These are phyloP conservation scores for Drosophila pandora DNA, from an alignment of 1,140 invertebrate genomes.

Conservation along the genomic window DNA sequence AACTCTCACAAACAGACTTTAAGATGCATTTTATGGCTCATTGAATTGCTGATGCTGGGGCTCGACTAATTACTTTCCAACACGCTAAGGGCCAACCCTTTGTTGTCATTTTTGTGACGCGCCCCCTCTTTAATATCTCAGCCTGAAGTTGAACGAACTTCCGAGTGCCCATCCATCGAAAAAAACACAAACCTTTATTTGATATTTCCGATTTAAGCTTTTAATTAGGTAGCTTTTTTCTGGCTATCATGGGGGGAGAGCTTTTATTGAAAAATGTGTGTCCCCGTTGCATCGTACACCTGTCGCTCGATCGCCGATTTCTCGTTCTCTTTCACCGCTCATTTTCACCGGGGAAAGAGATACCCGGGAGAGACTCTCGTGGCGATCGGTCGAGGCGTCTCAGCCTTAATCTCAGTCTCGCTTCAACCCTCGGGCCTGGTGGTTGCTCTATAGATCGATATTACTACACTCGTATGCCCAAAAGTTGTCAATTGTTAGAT, in stretches of 20 bases:
- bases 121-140: constrained; percentile 31
- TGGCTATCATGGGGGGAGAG: constrained; percentile 19
- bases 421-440: constrained; percentile 75
- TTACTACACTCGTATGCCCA: constrained; percentile 45
- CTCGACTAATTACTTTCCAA: background rate
- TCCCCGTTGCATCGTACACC: constrained; percentile 34
- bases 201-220: constrained; percentile 44
- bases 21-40: constrained; percentile 21
- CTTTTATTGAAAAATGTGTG: constrained; percentile 39
- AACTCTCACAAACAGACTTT: constrained; percentile 24
- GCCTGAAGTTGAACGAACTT: constrained; percentile 69
- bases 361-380: background rate
- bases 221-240: constrained; percentile 33
- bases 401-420: constrained; percentile 59
- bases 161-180: constrained; percentile 7
- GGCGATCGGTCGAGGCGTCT: constrained; percentile 23
- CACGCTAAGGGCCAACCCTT: constrained; percentile 10
- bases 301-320: constrained; percentile 9
- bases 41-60: constrained; percentile 20
- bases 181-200: constrained; percentile 31
- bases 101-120: constrained; percentile 15
- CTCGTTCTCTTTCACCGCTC: constrained; percentile 20
- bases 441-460: constrained; percentile 42
- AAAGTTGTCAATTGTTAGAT: constrained; percentile 72
- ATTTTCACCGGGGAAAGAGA: constrained; percentile 10